Percentiles rank a stretch among this genome's conserved stretches.
These are phyloP conservation scores for Rhizomys pruinosus DNA, from an alignment of 2,113 vertebrate species.

Conservation along the genomic window DNA sequence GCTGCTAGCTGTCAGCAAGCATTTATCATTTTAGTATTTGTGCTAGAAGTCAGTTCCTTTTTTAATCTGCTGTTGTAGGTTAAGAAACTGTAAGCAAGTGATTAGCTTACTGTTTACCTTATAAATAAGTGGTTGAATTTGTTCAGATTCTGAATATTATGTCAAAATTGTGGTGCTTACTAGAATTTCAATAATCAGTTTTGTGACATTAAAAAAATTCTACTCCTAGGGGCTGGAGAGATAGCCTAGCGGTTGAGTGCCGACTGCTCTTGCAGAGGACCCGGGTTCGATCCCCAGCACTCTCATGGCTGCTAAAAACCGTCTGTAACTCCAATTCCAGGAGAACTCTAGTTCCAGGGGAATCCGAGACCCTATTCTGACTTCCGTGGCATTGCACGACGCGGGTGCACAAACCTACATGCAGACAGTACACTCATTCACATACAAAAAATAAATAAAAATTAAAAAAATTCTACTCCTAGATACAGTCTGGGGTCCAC, in stretches of 20 bases:
- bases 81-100: constrained; percentile 13
- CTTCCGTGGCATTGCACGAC: too few relatives aligned
- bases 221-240: too few relatives aligned
- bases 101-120: constrained; percentile 45
- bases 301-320: too few relatives aligned
- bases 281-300: too few relatives aligned
- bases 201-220: background rate
- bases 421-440: too few relatives aligned
- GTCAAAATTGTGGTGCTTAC: background rate
- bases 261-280: too few relatives aligned
- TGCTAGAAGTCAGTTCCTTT: constrained; percentile 24
- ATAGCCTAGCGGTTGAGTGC: too few relatives aligned
- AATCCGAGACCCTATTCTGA: too few relatives aligned
- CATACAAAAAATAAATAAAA: too few relatives aligned
- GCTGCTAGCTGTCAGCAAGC: background rate
- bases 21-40: constrained; percentile 34
- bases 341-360: too few relatives aligned
- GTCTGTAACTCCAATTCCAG: too few relatives aligned
- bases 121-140: constrained; percentile 54
- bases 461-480: background rate
- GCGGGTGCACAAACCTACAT: too few relatives aligned
- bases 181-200: constrained; percentile 24
- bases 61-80: constrained; percentile 27
- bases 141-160: background rate
- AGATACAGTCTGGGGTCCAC: background rate